These are phyloP conservation scores for Molossus molossus DNA, from an alignment of 2,797 vertebrate genomes.

Conservation along the genomic window DNA sequence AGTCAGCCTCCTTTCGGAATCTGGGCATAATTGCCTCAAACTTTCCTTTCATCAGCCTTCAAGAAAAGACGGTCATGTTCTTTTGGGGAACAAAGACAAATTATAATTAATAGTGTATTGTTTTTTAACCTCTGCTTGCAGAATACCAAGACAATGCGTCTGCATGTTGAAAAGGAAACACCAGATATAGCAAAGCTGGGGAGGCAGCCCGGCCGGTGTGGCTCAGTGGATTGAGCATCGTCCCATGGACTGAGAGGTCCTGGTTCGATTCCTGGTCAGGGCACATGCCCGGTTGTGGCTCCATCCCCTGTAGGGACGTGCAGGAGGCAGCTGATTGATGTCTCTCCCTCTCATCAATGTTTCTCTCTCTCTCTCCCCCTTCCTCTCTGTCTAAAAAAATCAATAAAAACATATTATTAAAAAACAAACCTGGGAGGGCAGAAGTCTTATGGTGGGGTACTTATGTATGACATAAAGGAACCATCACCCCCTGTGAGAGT, in stretches of 20 bases:
- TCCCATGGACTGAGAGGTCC: no score
- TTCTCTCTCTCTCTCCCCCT: no score
- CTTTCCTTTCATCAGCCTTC: not conserved
- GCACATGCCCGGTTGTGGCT: no score
- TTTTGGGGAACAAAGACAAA: not conserved
- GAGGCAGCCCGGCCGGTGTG: no score
- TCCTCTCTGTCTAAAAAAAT: no score
- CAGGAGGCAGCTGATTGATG: no score
- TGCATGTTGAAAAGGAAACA: not conserved
- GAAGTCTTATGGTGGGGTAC: not conserved
- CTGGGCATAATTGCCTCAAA: not conserved
- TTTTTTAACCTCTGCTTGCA: slow-evolving; percentile 9
- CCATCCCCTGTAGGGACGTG: no score
- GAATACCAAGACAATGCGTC: not conserved
- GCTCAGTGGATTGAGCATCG: no score
- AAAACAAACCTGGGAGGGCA: not conserved
- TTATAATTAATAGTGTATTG: not conserved
- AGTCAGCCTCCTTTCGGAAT: not conserved
- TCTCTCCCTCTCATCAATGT: no score
- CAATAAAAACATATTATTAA: no score
- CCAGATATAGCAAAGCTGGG: not conserved
- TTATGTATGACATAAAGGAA: not conserved
- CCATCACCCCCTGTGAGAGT: not conserved
- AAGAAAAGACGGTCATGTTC: not conserved
- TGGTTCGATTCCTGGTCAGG: no score